phyloP scores from a whole-genome alignment of 2,888 invertebrate species.

The Nemoura dubitans region DNA sequence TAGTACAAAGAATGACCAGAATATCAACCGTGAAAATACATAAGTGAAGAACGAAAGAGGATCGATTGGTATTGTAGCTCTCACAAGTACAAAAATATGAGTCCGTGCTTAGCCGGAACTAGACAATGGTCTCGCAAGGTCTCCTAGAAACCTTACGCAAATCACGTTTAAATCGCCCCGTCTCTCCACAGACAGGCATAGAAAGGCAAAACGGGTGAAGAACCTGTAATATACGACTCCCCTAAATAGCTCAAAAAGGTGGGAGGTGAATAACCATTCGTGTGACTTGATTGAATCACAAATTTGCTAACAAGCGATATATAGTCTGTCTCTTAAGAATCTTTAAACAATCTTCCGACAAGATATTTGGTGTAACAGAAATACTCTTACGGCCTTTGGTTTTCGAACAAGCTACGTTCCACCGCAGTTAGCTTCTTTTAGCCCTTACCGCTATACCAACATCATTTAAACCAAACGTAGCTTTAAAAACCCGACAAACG shows the following conservation, averaged over 20 bases:
- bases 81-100: conserved; percentile 1
- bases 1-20: not conserved
- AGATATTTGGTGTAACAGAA: not conserved
- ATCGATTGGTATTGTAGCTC: conserved; percentile 7
- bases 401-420: no score
- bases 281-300: not conserved
- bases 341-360: not conserved
- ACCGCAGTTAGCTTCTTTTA: no score
- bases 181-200: not conserved
- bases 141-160: not conserved
- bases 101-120: not conserved
- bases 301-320: not conserved
- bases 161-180: not conserved
- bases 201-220: not conserved
- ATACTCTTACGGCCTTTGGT: no score
- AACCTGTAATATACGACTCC: not conserved
- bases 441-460: no score
- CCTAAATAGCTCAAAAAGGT: not conserved
- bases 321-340: not conserved
- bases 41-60: not conserved
- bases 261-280: not conserved
- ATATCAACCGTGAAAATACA: not conserved
- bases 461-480: no score
- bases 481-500: no score
- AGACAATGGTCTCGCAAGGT: not conserved